Percentiles rank a stretch among this genome's conserved stretches.
These are phyloP conservation scores for Neolamprologus toae DNA, from an alignment of 2,113 vertebrate species.

Conservation along the genomic window DNA sequence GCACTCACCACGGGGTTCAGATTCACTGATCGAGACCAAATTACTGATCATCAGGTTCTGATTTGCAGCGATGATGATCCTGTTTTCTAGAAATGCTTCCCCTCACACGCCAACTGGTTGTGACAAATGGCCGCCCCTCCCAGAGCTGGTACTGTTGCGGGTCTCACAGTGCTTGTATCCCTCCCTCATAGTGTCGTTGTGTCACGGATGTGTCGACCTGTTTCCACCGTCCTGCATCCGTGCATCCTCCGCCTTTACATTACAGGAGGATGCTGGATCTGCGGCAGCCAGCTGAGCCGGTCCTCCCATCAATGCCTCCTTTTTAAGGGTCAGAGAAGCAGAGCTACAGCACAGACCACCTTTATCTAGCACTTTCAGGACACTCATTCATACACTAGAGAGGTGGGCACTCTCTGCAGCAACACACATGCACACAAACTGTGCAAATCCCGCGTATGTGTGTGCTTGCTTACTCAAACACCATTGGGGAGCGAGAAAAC, in stretches of 20 bases:
- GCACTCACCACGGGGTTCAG: background rate
- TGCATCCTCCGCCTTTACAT: background rate
- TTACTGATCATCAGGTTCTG: background rate
- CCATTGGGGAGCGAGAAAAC: conserved; percentile 48
- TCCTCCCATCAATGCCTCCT: conserved; percentile 67
- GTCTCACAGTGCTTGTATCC: background rate
- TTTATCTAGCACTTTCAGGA: conserved; percentile 68
- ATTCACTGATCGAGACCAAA: background rate
- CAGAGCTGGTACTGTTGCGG: background rate
- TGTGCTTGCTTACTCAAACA: conserved; percentile 46
- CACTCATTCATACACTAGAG: conserved; percentile 66
- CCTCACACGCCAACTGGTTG: background rate
- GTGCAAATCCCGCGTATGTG: conserved; percentile 21
- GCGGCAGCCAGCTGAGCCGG: background rate
- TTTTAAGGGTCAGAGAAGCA: conserved; percentile 66
- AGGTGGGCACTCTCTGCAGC: conserved; percentile 37
- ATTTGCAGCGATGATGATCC: background rate
- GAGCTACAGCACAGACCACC: conserved; percentile 66
- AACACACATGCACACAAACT: conserved; percentile 7
- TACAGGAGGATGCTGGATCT: conserved; percentile 8
- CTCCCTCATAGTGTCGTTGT: background rate
- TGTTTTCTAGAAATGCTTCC: background rate
- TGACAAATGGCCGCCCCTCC: background rate
- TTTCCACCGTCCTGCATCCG: background rate
- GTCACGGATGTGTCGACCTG: background rate